Conservation (phyloP, 1,140 invertebrate species). For the Platyscapa corneri region DNA sequence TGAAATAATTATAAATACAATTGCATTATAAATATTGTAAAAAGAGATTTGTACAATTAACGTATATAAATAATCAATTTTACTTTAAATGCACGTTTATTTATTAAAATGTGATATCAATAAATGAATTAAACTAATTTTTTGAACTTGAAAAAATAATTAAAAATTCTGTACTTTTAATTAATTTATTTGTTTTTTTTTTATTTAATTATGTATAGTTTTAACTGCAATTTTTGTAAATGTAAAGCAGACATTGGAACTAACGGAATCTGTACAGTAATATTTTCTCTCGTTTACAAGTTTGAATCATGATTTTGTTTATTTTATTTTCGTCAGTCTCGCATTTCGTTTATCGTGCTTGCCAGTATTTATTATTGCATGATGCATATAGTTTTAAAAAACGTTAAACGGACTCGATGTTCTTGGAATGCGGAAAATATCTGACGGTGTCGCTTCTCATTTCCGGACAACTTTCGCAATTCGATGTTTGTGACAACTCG, state of each 20-base stretch:
- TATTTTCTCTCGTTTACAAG: neutral
- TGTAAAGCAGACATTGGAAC: neutral
- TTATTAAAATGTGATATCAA: no score
- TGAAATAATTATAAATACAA: no score
- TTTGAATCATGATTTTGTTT: constrained; percentile 19
- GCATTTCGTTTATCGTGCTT: neutral
- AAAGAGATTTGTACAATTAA: no score
- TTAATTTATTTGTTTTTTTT: neutral
- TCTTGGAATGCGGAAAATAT: constrained; percentile 5
- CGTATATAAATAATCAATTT: no score
- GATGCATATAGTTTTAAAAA: constrained; percentile 16
- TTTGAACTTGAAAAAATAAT: no score
- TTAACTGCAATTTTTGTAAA: neutral
- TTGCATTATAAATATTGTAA: no score
- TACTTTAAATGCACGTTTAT: no score
- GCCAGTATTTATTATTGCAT: constrained; percentile 5
- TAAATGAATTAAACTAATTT: no score
- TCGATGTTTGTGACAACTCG: neutral
- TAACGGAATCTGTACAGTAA: constrained; percentile 22
- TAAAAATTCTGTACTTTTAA: neutral
- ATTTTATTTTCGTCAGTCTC: constrained; percentile 10
- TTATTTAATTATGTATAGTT: neutral
- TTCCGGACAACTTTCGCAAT: constrained; percentile 22
- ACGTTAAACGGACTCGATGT: neutral
- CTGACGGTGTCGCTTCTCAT: neutral